phyloP scores from a whole-genome alignment of 2,888 invertebrate genomes.

The Busseola fusca region DNA sequence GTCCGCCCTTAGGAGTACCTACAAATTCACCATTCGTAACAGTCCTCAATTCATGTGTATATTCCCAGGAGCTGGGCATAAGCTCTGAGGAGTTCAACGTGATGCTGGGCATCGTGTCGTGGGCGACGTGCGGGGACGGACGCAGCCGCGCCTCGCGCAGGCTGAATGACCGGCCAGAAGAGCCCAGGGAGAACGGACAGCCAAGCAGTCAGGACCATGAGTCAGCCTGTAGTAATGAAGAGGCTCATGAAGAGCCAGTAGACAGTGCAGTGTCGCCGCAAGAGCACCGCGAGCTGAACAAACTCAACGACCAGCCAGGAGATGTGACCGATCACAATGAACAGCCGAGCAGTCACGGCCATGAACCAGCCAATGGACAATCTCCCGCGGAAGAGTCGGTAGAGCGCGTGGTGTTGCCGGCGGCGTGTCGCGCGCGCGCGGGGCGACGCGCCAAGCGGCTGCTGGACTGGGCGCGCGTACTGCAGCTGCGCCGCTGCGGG shows the following conservation, averaged over 20 bases:
- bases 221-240: neutral
- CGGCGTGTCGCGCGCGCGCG: conserved; percentile 72
- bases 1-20: too few species aligned
- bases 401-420: neutral
- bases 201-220: neutral
- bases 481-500: conserved; percentile 89
- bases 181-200: neutral
- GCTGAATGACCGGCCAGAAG: neutral
- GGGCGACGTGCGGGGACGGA: conserved; percentile 95
- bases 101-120: conserved; percentile 94
- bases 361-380: neutral
- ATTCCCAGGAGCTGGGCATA: conserved; percentile 88
- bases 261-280: neutral
- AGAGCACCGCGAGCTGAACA: neutral
- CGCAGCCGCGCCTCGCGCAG: conserved; percentile 84
- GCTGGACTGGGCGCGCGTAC: conserved; percentile 93
- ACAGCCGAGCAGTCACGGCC: neutral
- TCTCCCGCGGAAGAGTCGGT: neutral
- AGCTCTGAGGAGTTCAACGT: conserved; percentile 91
- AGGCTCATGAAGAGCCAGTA: neutral
- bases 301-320: neutral
- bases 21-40: neutral
- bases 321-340: neutral
- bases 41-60: neutral
- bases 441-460: conserved; percentile 93